Percentiles rank a stretch among this genome's conserved stretches.
phyloP scores from a whole-genome alignment of 92 coral and sea anemone genomes.

The Blastomussa wellsi region DNA sequence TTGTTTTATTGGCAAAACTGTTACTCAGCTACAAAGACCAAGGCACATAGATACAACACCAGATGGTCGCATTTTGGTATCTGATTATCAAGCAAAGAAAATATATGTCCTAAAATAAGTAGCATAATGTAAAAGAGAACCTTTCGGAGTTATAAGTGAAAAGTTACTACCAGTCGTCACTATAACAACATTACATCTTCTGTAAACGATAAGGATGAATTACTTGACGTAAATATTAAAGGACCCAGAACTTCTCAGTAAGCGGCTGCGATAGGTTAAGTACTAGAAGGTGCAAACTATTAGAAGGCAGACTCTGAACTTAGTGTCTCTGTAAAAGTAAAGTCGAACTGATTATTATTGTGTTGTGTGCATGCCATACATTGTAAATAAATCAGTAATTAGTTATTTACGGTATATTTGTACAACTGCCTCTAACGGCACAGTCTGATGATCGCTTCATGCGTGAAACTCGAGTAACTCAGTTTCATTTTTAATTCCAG shows the following conservation, averaged over 20 bases:
- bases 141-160: neutral
- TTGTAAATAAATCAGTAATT: no score
- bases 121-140: neutral
- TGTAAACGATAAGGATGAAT: no score
- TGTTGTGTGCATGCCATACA: no score
- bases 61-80: constrained; percentile 7
- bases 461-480: no score
- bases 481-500: no score
- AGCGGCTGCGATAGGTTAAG: neutral
- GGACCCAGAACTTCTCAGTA: neutral
- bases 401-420: no score
- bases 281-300: no score
- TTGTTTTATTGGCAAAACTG: constrained; percentile 10
- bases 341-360: neutral
- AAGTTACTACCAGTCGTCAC: no score
- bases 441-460: no score
- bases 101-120: neutral
- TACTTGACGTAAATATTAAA: no score
- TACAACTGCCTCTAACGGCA: no score
- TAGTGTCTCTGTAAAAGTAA: neutral
- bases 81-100: neutral
- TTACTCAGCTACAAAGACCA: neutral
- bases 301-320: neutral
- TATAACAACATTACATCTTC: no score
- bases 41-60: neutral